These are phyloP conservation scores for Lasioglossum baleicum DNA, from an alignment of 1,140 invertebrate species.

Conservation along the genomic window DNA sequence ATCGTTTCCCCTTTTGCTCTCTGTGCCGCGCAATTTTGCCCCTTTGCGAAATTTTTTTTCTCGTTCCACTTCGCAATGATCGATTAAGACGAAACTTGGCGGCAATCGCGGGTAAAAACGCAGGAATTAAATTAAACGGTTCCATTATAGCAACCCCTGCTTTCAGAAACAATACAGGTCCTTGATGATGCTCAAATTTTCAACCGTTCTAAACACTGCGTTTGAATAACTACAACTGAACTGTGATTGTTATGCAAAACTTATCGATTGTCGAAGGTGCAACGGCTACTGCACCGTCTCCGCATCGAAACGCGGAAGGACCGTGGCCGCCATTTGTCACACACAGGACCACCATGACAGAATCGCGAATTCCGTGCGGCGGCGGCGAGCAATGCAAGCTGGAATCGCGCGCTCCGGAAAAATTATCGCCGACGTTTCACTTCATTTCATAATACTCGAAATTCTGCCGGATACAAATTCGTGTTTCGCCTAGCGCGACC, in stretches of 20 bases:
- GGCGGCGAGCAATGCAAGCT: neutral
- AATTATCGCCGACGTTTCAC: slow-evolving; percentile 10
- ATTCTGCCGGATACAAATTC: neutral
- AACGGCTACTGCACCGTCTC: neutral
- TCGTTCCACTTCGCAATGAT: neutral
- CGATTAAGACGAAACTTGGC: too few species aligned
- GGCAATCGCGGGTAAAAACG: too few species aligned
- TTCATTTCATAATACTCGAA: neutral
- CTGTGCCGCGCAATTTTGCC: neutral
- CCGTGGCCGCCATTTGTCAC: neutral
- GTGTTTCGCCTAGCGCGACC: too few species aligned
- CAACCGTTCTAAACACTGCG: too few species aligned
- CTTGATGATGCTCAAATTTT: too few species aligned
- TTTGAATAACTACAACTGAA: too few species aligned
- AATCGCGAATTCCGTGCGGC: neutral
- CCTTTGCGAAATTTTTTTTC: neutral
- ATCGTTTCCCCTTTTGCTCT: slow-evolving; percentile 14
- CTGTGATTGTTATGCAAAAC: too few species aligned
- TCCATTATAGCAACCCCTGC: too few species aligned
- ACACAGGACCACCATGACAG: neutral
- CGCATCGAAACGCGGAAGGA: neutral
- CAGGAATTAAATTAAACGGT: too few species aligned
- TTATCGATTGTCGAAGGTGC: neutral
- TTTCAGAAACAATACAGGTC: too few species aligned
- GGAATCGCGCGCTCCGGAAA: neutral